Evolutionary conservation across 2,113 vertebrate genomes (phyloP).

Genomic region (Sterrhoptilus dennistouni): DNA sequence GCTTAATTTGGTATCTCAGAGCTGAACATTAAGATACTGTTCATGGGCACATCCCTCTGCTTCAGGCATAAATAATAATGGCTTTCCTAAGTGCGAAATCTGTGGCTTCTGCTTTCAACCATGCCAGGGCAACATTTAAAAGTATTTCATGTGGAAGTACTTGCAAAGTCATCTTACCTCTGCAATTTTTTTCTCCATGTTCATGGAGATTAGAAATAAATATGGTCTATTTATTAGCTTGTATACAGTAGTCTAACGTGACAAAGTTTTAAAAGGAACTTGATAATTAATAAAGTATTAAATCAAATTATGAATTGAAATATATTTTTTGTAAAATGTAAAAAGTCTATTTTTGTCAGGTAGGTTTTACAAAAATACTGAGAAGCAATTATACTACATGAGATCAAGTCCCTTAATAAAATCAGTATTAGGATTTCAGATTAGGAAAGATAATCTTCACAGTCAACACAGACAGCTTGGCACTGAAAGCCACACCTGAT

Average conservation of each 20-base stretch:
- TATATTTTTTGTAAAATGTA: neutral
- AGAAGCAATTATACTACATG: neutral
- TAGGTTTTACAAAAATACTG: neutral
- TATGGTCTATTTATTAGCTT: neutral
- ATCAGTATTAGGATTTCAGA: neutral
- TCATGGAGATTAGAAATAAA: neutral
- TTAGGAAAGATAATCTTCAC: neutral
- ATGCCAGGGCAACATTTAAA: neutral
- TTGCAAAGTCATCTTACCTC: neutral
- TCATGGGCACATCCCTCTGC: neutral
- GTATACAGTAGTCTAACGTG: neutral
- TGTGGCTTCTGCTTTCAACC: neutral
- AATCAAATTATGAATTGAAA: neutral
- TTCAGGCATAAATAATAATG: neutral
- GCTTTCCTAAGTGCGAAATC: neutral
- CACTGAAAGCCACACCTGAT: constrained; percentile 78
- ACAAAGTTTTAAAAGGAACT: neutral
- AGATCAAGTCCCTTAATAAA: neutral
- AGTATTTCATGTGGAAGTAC: neutral
- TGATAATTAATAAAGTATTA: neutral
- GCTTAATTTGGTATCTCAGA: neutral
- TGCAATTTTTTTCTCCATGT: neutral
- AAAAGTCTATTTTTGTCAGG: neutral
- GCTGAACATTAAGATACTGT: neutral
- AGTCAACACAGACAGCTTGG: neutral